Percentiles rank a stretch among this genome's conserved stretches.
These are phyloP conservation scores for Falco berigora DNA, from an alignment of 2,797 vertebrate genomes.

Conservation along the genomic window DNA sequence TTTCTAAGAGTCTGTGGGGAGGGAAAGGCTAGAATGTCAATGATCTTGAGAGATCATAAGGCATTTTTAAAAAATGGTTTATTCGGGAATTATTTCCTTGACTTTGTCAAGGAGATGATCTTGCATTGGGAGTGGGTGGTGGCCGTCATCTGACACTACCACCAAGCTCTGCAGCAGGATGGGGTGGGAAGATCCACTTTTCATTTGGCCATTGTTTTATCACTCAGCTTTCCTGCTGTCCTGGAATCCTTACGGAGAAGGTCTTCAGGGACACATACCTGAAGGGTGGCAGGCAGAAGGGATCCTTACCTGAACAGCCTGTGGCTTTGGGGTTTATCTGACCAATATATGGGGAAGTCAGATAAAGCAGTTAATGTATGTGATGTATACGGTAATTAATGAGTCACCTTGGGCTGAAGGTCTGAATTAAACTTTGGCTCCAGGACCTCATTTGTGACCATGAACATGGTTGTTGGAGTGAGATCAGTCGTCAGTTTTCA, in stretches of 20 bases:
- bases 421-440: neutral
- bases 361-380: neutral
- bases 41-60: neutral
- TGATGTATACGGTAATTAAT: neutral
- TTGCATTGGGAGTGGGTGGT: neutral
- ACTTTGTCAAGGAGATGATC: neutral
- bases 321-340: neutral
- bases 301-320: neutral
- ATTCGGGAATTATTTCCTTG: neutral
- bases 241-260: too few species aligned
- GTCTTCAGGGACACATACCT: neutral
- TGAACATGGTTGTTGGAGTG: neutral
- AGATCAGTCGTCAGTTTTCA: neutral
- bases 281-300: neutral
- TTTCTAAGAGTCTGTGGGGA: neutral
- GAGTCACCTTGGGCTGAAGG: neutral
- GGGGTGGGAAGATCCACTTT: rapidly evolving
- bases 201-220: rapidly evolving
- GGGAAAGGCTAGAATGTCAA: neutral
- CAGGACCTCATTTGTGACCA: neutral
- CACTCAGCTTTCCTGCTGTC: neutral
- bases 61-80: neutral
- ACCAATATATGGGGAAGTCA: neutral
- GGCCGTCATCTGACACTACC: neutral
- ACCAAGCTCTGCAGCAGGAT: rapidly evolving